Conservation (phyloP, 2,888 invertebrate genomes). For the Mimachlamys varia region DNA sequence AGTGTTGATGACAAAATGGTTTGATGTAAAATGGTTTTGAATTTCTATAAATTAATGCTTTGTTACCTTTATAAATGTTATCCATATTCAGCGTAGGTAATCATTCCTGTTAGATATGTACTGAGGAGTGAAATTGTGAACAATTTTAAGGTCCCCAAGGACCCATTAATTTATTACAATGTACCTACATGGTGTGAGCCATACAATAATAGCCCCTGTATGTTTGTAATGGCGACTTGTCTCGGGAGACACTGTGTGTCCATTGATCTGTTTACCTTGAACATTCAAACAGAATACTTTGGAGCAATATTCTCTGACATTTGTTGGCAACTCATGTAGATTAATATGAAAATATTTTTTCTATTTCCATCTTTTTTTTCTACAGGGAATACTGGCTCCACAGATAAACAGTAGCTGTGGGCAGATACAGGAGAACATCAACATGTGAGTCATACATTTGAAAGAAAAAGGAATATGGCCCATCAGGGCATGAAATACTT, state of each 20-base stretch:
- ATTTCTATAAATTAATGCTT: too few species aligned
- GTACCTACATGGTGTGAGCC: too few species aligned
- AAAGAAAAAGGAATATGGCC: not conserved
- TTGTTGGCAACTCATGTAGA: constrained; percentile 10
- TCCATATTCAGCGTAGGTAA: too few species aligned
- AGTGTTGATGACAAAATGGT: too few species aligned
- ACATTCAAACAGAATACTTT: not conserved
- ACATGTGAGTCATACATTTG: not conserved
- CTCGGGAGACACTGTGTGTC: not conserved
- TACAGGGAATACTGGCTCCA: constrained; percentile 29
- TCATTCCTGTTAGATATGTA: too few species aligned
- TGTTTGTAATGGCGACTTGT: not conserved
- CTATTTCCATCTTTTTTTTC: not conserved
- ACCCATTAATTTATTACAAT: too few species aligned
- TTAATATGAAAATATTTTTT: constrained; percentile 4
- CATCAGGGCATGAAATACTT: constrained; percentile 32
- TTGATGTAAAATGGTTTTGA: too few species aligned
- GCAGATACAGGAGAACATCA: not conserved
- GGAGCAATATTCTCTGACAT: not conserved
- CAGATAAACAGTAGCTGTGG: not conserved
- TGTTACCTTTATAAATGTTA: too few species aligned
- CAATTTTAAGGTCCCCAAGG: too few species aligned
- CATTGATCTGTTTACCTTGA: not conserved
- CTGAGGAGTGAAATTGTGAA: too few species aligned
- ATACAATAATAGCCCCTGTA: not conserved